phyloP scores from a whole-genome alignment of 2,797 vertebrate genomes.

The Karalla daura region DNA sequence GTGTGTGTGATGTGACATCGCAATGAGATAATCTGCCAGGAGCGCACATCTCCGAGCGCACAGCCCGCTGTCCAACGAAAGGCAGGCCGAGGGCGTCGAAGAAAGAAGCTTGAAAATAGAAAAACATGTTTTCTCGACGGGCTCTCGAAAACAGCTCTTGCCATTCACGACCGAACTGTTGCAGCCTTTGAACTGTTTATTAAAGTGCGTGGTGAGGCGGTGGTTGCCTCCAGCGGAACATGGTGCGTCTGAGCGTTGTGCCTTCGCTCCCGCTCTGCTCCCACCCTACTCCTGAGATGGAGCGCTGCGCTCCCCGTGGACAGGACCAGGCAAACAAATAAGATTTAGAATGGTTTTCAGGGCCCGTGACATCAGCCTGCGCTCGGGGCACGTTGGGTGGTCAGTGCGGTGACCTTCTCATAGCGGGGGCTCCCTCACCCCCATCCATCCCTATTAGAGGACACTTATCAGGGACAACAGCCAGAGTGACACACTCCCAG shows the following conservation, averaged over 20 bases:
- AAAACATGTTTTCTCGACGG: not conserved
- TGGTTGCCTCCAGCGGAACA: slow-evolving; percentile 15
- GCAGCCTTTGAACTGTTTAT: slow-evolving; percentile 12
- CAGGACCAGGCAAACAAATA: slow-evolving; percentile 59
- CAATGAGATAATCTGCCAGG: slow-evolving; percentile 29
- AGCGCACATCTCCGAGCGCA: slow-evolving; percentile 1
- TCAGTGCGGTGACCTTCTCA: slow-evolving; percentile 74
- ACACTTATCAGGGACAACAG: slow-evolving; percentile 74
- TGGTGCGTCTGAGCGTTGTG: slow-evolving; percentile 19
- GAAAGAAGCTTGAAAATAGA: not conserved
- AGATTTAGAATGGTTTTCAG: slow-evolving; percentile 61
- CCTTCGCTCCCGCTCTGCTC: slow-evolving; percentile 28
- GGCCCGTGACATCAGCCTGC: slow-evolving; percentile 47
- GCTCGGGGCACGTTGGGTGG: slow-evolving; percentile 70
- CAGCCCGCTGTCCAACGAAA: slow-evolving; percentile 12
- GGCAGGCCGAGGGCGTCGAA: not conserved
- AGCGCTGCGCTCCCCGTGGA: slow-evolving; percentile 40
- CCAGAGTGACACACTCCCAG: slow-evolving; percentile 74
- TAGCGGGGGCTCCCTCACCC: slow-evolving; percentile 63
- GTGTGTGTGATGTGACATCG: slow-evolving; percentile 19
- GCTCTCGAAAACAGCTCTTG: slow-evolving; percentile 8
- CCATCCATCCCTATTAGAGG: slow-evolving; percentile 81
- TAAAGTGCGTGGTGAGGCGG: slow-evolving; percentile 1
- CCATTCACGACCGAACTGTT: slow-evolving; percentile 9
- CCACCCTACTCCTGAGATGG: slow-evolving; percentile 39